These are phyloP conservation scores for Nothoprocta pentlandii DNA, from an alignment of 2,113 vertebrate genomes.

Conservation along the genomic window DNA sequence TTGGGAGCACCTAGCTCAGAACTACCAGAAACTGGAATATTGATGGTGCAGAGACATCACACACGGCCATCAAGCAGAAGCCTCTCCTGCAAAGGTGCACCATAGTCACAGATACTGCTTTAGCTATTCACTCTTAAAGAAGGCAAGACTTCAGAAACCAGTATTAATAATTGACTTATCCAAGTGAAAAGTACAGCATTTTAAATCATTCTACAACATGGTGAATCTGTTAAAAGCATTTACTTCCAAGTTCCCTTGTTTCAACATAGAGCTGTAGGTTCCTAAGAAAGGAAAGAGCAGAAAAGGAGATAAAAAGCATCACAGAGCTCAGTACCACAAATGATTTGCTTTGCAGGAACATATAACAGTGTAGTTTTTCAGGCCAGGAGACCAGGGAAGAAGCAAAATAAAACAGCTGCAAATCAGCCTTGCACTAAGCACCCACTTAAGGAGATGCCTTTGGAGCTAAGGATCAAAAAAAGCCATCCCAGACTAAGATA, in stretches of 20 bases:
- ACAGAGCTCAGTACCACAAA: not conserved
- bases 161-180: not conserved
- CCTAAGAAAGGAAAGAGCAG: not conserved
- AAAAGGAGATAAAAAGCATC: not conserved
- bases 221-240: not conserved
- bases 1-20: not conserved
- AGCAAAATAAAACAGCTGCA: not conserved
- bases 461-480: not conserved
- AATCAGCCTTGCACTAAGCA: not conserved
- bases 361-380: not conserved
- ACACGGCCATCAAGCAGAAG: not conserved
- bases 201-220: not conserved
- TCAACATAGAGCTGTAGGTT: not conserved
- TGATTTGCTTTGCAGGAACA: not conserved
- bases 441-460: not conserved
- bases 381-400: not conserved
- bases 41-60: not conserved
- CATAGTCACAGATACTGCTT: not conserved
- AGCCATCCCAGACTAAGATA: not conserved
- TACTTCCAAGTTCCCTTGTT: not conserved
- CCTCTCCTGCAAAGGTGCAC: not conserved
- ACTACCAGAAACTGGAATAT: not conserved
- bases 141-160: not conserved
- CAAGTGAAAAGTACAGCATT: not conserved
- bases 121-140: not conserved